These are phyloP conservation scores for Archips crataeganus DNA, from an alignment of 2,888 invertebrate species.

Conservation along the genomic window DNA sequence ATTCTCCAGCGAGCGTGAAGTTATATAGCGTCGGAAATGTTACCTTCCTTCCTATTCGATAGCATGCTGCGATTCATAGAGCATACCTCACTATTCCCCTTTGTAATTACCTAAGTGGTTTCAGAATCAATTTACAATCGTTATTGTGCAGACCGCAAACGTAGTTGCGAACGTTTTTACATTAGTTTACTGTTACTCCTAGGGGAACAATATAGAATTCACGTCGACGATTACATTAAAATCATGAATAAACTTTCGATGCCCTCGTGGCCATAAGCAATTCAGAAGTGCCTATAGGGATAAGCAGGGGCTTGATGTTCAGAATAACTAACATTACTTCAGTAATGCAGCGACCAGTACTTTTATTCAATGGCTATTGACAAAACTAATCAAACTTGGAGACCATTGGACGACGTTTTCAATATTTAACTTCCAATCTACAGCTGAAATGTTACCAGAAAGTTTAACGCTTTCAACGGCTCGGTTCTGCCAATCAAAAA, in stretches of 20 bases:
- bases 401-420: not conserved
- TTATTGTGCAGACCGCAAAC: not conserved
- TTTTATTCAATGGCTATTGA: not conserved
- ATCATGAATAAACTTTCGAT: not conserved
- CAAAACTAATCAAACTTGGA: conserved; percentile 5
- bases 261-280: not conserved
- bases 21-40: conserved; percentile 47
- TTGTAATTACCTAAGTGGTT: conserved; percentile 5
- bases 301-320: not conserved
- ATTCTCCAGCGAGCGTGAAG: conserved; percentile 52
- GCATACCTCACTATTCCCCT: conserved; percentile 21
- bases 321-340: not conserved
- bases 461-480: not conserved
- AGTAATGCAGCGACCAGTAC: not conserved
- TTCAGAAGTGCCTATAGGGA: not conserved
- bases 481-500: conserved; percentile 1
- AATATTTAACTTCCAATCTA: not conserved
- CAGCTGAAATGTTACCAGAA: not conserved
- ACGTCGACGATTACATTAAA: not conserved
- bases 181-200: not conserved
- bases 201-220: not conserved
- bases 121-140: not conserved
- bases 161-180: not conserved
- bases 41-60: conserved; percentile 50
- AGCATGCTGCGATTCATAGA: conserved; percentile 46